Evolutionary conservation across 2,797 vertebrate species (phyloP).

Genomic region (Astyanax mexicanus): DNA sequence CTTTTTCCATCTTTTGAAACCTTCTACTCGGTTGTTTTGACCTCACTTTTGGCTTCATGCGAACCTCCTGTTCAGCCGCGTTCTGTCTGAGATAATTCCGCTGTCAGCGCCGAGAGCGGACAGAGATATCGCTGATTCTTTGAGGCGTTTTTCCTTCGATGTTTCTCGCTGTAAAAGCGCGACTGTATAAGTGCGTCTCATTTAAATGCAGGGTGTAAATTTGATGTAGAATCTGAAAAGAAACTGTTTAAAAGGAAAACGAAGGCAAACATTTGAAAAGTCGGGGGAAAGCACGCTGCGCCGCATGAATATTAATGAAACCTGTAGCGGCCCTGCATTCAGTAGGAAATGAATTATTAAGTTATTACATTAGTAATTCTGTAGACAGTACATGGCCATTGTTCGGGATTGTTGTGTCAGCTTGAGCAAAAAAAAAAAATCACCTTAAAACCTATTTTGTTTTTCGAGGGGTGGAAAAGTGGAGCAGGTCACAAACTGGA

Average conservation of each 20-base stretch:
- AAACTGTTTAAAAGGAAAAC: constrained; percentile 3
- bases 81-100: neutral
- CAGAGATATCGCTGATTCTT: neutral
- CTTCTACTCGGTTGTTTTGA: neutral
- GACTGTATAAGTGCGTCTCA: neutral
- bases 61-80: neutral
- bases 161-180: neutral
- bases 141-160: too few species aligned
- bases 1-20: neutral
- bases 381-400: constrained; percentile 9
- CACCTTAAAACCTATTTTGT: neutral
- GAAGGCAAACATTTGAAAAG: constrained; percentile 10
- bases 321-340: neutral
- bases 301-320: constrained; percentile 31
- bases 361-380: constrained; percentile 19
- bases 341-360: constrained; percentile 30
- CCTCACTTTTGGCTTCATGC: neutral
- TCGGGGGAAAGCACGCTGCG: neutral
- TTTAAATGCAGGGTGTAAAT: neutral
- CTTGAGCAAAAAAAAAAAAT: neutral
- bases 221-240: neutral
- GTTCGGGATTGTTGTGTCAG: constrained; percentile 2
- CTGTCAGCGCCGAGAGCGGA: neutral
- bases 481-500: neutral
- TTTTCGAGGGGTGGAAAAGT: neutral